Evolutionary conservation across 2,797 vertebrate species (phyloP), one percentile per base, ranked within the genome.

Genomic region (Semotilus atromaculatus): DNA sequence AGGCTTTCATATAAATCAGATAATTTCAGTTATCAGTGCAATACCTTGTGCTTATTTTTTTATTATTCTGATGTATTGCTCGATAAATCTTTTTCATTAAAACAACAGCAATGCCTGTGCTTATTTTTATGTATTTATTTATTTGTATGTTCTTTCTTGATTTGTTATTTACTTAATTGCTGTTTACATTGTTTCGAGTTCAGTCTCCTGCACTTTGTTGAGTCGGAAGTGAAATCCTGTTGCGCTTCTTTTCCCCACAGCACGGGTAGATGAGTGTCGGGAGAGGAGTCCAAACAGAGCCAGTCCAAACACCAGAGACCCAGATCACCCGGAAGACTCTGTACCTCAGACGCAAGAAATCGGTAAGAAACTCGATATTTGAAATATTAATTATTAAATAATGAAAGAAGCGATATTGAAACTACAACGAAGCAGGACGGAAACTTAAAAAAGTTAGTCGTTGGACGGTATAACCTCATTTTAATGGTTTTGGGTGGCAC

Each of bases 241-340:
- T 84, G 82, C 82, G 73, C 82, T 1, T 62, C 36, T 84, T 78
- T 18, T 70, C 64, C 0, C 13, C 14, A 45, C 7, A 45, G 40
- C 21, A 66, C 78, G 62, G 60, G 9, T n/a, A 58, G 34, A 16
- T 67, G 40, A 19, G 40, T 21, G 29, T 55, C 23, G 29, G 36
- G 34, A 48, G 48, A 45, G 74, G 21, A 84, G 38, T 45, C 36
- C 82, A 60, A 60, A 70, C 74, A 84, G 14, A 26, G 29, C 21
- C 70, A 26, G 55, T 48, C 70, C 81, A 51, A 81, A 82, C 55
- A 62, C n/a, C 16, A 34, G 58, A 71, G 14, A 64, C 11, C 14
- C n/a, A 55, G 14, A 84, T 5, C 64, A 84, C 74, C 74, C 82
- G 74, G 82, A 78, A 84, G 73, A 70, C 7, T 60, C 7, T 60